Base-by-base conservation (phyloP, 1,140 invertebrate genomes). In the Drosophila varians region DNA sequence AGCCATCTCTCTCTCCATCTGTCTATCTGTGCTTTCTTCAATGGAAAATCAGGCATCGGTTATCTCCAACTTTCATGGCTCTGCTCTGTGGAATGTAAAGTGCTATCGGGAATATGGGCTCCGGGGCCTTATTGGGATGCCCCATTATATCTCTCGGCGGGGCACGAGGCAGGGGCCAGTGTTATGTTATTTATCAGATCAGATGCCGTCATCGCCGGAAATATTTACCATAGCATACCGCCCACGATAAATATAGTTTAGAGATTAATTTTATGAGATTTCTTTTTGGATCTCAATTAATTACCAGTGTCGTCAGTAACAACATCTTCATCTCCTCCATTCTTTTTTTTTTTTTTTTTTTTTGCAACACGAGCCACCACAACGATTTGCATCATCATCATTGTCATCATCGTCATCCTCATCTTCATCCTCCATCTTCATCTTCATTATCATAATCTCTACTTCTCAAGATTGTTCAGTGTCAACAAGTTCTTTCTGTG, bases 1-100 rank as follows among this genome's bases (percentile, higher is more conserved):
- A 5, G 16, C 4, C 12, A 11, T 36, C 14, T 12, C 4, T 6
- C n/a, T 46, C 23, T 12, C 8, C 7, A 5, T 46, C 25, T 21
- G 18, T 52, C 51, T 43, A 54, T 62, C 53, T 62, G 42, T 25
- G 42, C 21, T 25, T 64, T 61, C 34, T 21, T 47, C 56, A 61
- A 64, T 64, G 60, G 23, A 42, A 38, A n/a, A n/a, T n/a, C n/a
- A n/a, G n/a, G n/a, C n/a, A 28, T 46, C 31, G 6, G 56, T 61
- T 64, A 64, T 61, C 42, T 14, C 26, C 7, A 25, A 58, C 14
- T 53, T n/a, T n/a, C n/a, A n/a, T n/a, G n/a, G n/a, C n/a, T 45
- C 58, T 34, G 12, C n/a, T 46, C 60, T 64, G 28, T 25, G 56
- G 60, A 64, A 61, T 64, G 55, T 23, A 2, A 25, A 61, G 42